Percentiles rank a stretch among this genome's conserved stretches.
Evolutionary conservation across 30 jellyfish, hydroid and myxozoan species (phyloP).

Genomic region (Hydractinia echinata): DNA sequence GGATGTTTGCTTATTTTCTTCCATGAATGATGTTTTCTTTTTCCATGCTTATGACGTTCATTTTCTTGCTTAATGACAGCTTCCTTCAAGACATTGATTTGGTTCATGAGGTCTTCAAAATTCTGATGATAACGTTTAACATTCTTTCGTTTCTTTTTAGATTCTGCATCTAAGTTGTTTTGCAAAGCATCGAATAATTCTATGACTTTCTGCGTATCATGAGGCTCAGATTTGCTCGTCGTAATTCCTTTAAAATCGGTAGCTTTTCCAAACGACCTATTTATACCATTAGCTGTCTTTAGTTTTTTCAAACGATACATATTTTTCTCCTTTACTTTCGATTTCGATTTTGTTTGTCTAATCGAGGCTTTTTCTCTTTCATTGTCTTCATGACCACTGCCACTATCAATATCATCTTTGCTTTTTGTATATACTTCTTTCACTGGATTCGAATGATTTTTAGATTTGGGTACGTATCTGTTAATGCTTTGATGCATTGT

Average conservation of each 20-base stretch:
- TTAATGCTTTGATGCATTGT: not conserved
- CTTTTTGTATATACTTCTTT: not conserved
- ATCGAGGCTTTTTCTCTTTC: not conserved
- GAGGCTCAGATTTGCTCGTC: not conserved
- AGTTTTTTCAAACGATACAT: not conserved
- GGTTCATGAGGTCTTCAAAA: not conserved
- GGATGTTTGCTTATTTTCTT: not conserved
- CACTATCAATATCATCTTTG: not conserved
- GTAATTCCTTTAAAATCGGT: not conserved
- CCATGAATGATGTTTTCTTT: not conserved
- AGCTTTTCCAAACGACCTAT: not conserved
- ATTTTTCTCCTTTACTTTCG: too few relatives aligned
- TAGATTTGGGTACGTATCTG: not conserved
- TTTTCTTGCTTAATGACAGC: not conserved
- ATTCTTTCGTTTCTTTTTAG: not conserved
- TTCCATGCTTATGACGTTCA: not conserved
- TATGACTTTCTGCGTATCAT: not conserved
- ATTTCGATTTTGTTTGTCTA: not conserved
- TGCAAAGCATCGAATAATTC: not conserved
- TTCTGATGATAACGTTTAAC: not conserved
- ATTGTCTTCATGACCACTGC: not conserved
- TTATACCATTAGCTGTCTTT: not conserved
- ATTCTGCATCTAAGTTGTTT: not conserved
- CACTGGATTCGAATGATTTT: not conserved
- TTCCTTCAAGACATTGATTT: not conserved